These are phyloP conservation scores for Nemotelus nigrinus DNA, from an alignment of 2,888 invertebrate genomes.

Conservation along the genomic window DNA sequence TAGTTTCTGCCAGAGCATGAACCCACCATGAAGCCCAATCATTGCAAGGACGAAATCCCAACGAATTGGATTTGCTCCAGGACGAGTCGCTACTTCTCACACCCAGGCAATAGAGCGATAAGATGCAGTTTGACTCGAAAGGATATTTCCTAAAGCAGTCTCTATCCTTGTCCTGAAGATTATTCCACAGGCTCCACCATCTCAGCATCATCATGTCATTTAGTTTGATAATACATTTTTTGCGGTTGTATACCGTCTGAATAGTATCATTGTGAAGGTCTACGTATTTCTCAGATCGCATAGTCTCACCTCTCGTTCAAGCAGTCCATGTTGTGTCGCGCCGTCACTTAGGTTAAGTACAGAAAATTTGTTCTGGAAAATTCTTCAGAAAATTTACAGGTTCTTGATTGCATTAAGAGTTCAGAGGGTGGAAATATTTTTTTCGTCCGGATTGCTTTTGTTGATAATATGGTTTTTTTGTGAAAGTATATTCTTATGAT, in stretches of 20 bases:
- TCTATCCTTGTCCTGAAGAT: neutral
- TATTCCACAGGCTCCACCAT: constrained; percentile 20
- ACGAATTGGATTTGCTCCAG: constrained; percentile 18
- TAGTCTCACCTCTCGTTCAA: neutral
- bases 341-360: constrained; percentile 41
- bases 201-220: constrained; percentile 3
- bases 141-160: neutral
- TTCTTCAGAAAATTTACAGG: constrained; percentile 48
- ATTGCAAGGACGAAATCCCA: neutral
- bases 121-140: constrained; percentile 20
- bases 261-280: neutral
- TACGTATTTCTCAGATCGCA: neutral
- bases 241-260: constrained; percentile 18
- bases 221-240: neutral
- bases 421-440: constrained; percentile 14
- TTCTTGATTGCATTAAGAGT: constrained; percentile 48
- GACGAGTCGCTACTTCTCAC: neutral
- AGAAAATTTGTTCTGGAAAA: constrained; percentile 46
- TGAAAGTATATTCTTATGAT: too few relatives aligned
- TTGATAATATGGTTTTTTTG: too few relatives aligned
- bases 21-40: neutral
- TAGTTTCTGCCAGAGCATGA: too few relatives aligned
- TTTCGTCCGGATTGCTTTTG: too few relatives aligned
- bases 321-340: neutral
- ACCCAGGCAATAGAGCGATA: constrained; percentile 2